Evolutionary conservation across 2,113 vertebrate genomes (phyloP).

Genomic region (Pedetes capensis): DNA sequence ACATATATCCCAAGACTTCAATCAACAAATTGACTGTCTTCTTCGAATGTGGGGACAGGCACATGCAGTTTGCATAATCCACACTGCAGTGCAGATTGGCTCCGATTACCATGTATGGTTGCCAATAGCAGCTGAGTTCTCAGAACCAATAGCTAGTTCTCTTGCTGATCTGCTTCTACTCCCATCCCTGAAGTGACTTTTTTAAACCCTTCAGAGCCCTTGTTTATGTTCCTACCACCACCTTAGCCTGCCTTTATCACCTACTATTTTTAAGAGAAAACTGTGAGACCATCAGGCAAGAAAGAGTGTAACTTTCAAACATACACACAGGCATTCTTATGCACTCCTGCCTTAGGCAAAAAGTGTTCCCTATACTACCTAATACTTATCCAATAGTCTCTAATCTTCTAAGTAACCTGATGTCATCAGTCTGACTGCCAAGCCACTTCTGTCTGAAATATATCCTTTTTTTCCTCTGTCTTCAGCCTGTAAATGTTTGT

Average conservation of each 20-base stretch:
- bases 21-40: background rate
- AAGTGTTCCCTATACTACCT: background rate
- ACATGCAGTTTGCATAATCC: background rate
- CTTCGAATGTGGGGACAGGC: background rate
- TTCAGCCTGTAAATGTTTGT: background rate
- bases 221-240: background rate
- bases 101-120: accelerated
- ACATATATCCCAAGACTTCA: too few relatives aligned
- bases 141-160: background rate
- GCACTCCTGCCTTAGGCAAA: background rate
- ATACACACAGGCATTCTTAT: background rate
- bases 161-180: background rate
- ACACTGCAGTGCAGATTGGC: accelerated
- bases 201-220: background rate
- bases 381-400: background rate
- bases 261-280: background rate
- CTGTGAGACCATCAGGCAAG: background rate
- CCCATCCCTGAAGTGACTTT: background rate
- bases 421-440: background rate
- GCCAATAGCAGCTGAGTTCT: background rate
- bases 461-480: background rate
- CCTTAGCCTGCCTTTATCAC: background rate
- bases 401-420: background rate
- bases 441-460: background rate
- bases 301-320: background rate